Evolutionary conservation across 2,797 vertebrate genomes (phyloP), one percentile per base, ranked within the genome.

Genomic region (Argentina silus): DNA sequence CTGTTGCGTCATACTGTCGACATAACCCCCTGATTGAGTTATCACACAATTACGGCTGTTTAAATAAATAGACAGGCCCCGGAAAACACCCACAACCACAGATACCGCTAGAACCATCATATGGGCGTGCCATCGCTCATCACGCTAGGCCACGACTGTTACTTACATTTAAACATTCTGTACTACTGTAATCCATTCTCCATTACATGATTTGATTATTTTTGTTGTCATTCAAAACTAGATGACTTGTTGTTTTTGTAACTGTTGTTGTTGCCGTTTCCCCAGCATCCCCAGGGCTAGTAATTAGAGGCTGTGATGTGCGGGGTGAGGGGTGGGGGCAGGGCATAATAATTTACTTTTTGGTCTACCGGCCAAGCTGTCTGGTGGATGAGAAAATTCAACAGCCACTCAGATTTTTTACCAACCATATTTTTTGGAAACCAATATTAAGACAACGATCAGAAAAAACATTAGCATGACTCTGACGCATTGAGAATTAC

Each of bases 251-350:
- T 59, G 21, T 8, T 21, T 21, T 21, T 21, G 21, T 17, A 23
- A 8, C 12, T 57, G 50, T 88, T 76, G 7, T 55, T 77, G 67
- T 72, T 15, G 79, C 67, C 67, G 69, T 72, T 90, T 78, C 81
- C 77, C 78, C 75, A 65, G 75, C 62, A 85, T 88, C 84, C 81
- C 84, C 81, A 72, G 74, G 76, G 80, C 76, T 83, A n/a, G 75
- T 87, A 89, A 91, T 91, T 88, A 85, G 75, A 89, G 79, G 69
- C 60, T 89, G 81, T 85, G 86, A 89, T 85, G 83, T 56, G 80
- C 56, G 55, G 47, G 12, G 45, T 57, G 76, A 67, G 70, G 70
- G 69, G 67, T 51, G 43, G 12, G 43, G 17, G 21, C 21, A 15
- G 36, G 64, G 6, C 61, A 21, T n/a, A n/a, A n/a, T n/a, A n/a